phyloP scores from a whole-genome alignment of 1,140 invertebrate species.

The Ridgeia piscesae region DNA sequence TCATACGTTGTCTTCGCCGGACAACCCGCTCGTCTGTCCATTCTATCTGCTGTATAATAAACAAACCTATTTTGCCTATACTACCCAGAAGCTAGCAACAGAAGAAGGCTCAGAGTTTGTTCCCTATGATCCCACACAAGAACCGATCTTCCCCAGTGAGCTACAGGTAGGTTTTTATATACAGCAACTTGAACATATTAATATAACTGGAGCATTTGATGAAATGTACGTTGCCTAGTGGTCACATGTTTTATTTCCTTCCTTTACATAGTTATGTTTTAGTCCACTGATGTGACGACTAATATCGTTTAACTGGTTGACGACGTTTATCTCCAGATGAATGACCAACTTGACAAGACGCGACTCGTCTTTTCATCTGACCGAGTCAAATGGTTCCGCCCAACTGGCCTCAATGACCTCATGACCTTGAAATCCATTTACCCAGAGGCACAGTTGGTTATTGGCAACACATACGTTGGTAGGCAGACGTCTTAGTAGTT shows the following conservation, averaged over 20 bases:
- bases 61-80: too few species aligned
- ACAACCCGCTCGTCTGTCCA: too few species aligned
- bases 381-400: constrained; percentile 78
- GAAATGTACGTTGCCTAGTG: too few species aligned
- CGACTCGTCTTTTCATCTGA: constrained; percentile 66
- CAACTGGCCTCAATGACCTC: constrained; percentile 70
- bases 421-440: constrained; percentile 72
- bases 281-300: neutral
- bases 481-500: neutral
- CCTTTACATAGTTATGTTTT: too few species aligned
- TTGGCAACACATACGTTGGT: constrained; percentile 92
- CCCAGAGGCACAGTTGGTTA: constrained; percentile 83
- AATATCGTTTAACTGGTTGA: neutral
- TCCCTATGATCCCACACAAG: constrained; percentile 81
- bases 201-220: too few species aligned
- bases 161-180: constrained; percentile 64
- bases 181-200: too few species aligned
- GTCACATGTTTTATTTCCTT: too few species aligned
- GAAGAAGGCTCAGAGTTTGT: constrained; percentile 28
- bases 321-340: too few species aligned
- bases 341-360: too few species aligned
- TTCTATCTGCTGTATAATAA: too few species aligned
- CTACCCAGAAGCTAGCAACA: neutral
- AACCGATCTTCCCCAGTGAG: constrained; percentile 92
- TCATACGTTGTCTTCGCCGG: too few species aligned